Conservation (phyloP, 2,888 invertebrate genomes). For the Drosophila ezoana region DNA sequence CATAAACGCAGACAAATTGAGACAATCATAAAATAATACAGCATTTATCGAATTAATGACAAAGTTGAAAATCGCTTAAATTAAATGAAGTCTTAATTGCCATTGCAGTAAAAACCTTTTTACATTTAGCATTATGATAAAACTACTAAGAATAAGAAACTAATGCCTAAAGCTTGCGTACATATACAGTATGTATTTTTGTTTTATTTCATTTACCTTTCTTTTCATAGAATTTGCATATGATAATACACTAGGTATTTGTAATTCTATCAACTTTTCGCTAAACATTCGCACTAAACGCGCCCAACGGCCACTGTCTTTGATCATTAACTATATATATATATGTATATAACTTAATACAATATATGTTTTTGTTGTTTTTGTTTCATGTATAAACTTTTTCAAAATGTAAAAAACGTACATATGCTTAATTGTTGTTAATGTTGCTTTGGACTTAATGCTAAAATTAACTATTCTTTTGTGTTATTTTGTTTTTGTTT, state of each 20-base stretch:
- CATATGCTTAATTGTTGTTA: conserved; percentile 38
- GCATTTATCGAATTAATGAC: conserved; percentile 29
- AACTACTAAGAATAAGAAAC: conserved; percentile 62
- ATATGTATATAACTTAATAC: conserved; percentile 23
- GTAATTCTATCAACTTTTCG: conserved; percentile 30
- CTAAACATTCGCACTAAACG: conserved; percentile 44
- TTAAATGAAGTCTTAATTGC: conserved; percentile 24
- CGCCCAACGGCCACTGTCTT: conserved; percentile 39
- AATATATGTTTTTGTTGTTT: conserved; percentile 8
- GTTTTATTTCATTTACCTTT: conserved; percentile 23
- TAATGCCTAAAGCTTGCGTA: conserved; percentile 50
- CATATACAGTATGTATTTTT: conserved; percentile 28
- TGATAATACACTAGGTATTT: conserved; percentile 42
- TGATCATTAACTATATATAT: conserved; percentile 62
- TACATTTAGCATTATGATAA: conserved; percentile 53
- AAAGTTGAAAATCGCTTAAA: conserved; percentile 23
- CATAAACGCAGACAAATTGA: conserved; percentile 51
- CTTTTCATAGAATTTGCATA: conserved; percentile 35
- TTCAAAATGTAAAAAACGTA: conserved; percentile 78
- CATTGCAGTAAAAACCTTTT: conserved; percentile 52
- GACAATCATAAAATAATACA: conserved; percentile 64
- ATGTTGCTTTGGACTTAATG: conserved; percentile 31
- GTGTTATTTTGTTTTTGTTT: conserved; percentile 12
- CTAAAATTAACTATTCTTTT: conserved; percentile 47
- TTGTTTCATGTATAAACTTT: conserved; percentile 66